These are phyloP conservation scores for Fregetta grallaria DNA, from an alignment of 2,113 vertebrate species.

Conservation along the genomic window DNA sequence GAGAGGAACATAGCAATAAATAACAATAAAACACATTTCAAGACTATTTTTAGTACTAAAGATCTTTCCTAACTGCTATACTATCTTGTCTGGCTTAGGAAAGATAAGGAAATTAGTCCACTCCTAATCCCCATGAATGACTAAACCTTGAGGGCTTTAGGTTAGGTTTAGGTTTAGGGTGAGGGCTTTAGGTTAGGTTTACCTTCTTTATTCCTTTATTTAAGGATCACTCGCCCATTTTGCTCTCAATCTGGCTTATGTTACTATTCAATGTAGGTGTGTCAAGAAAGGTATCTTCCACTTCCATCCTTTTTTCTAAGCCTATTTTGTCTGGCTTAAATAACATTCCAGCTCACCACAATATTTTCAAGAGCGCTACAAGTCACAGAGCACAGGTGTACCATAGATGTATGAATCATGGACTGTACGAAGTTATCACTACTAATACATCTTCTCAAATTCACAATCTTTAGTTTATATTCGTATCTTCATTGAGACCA, in stretches of 20 bases:
- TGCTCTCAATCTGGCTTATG: neutral
- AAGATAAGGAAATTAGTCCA: neutral
- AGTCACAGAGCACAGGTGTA: neutral
- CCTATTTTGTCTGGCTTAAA: neutral
- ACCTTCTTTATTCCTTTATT: neutral
- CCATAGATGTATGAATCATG: neutral
- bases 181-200: neutral
- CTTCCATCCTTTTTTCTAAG: neutral
- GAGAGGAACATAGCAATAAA: neutral
- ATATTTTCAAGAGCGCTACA: neutral
- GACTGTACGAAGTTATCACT: neutral
- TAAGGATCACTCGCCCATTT: neutral
- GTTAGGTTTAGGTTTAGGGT: neutral
- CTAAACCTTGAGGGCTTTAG: neutral
- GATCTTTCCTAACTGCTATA: neutral
- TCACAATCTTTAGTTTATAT: conserved; percentile 9
- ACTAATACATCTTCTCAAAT: neutral
- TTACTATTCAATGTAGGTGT: neutral
- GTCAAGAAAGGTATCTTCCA: neutral
- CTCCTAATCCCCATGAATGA: rapidly evolving
- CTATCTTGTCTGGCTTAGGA: neutral
- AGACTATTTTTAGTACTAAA: neutral
- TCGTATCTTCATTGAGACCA: neutral
- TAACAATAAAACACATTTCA: neutral
- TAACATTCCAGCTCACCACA: neutral